Base-by-base conservation (phyloP, 2,797 vertebrate species). In the Sebastes nivosus region DNA sequence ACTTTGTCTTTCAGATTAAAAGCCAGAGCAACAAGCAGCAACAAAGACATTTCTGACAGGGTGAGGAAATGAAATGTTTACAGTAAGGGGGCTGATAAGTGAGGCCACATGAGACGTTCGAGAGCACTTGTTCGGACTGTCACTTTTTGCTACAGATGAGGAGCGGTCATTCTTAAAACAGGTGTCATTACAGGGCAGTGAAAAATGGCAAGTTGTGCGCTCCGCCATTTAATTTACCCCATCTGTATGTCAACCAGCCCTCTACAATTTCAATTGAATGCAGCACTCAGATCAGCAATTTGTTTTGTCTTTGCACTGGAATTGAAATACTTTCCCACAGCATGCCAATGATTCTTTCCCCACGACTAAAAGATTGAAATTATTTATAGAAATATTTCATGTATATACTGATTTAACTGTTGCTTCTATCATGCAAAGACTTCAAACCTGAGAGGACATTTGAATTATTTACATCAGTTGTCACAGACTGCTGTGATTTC, bases 21-120 rank as follows among this genome's bases (percentile, higher is more conserved):
- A 93, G 90, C 90, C 89, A 4, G 66, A 91, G 93, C 92, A 93
- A 94, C 93, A 88, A 88, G 71, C 78, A 60, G 81, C 80, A 84
- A 95, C 94, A 96, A 95, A 95, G 95, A 94, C 88, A 60, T 87
- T 77, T 90, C 71, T 91, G 94, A 95, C 94, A 94, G 91, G 93
- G 82, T 79, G 92, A 95, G 96, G 96, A 96, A 96, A 96, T 96
- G 79, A 96, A 95, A 96, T 96, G 95, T 95, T 95, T 94, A 93
- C 95, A 89, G 90, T 90, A 83, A 71, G 66, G 72, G 64, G 82
- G 82, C 79, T 85, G 91, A 90, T 90, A 84, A 90, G 91, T 80
- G 86, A 89, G 80, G 87, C 81, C 87, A 92, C 76, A 93, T 65
- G 80, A 90, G 83, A 72, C 67, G 25, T 80, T 88, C n/a, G 54